phyloP scores from a whole-genome alignment of 2,113 vertebrate species.

The Rynchops niger region DNA sequence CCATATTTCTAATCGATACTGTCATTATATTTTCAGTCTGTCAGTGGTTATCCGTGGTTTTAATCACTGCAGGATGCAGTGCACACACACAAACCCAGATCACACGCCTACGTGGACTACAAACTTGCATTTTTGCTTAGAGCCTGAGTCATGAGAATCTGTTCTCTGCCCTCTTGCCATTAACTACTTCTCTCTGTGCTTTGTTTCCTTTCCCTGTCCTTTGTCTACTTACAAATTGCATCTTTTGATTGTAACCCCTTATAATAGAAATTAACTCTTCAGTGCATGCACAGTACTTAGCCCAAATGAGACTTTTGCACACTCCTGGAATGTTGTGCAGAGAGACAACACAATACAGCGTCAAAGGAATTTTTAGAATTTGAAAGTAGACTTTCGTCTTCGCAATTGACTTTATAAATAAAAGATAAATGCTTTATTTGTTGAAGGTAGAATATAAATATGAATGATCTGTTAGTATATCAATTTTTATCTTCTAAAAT shows the following conservation, averaged over 20 bases:
- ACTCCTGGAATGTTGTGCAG: not conserved
- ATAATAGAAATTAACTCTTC: not conserved
- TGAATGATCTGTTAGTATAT: not conserved
- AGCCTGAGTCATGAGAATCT: not conserved
- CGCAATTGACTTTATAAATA: not conserved
- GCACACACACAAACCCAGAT: not conserved
- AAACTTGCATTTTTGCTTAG: not conserved
- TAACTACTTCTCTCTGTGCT: not conserved
- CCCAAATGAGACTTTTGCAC: not conserved
- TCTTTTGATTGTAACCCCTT: not conserved
- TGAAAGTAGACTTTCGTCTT: not conserved
- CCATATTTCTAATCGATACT: not conserved
- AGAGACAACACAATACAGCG: accelerated
- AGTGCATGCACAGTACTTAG: not conserved
- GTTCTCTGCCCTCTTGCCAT: not conserved
- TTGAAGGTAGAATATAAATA: not conserved
- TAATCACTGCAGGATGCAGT: not conserved
- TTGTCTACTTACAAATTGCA: not conserved
- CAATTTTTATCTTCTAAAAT: not conserved
- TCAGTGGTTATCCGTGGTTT: not conserved
- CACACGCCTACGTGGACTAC: not conserved
- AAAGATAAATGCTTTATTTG: not conserved
- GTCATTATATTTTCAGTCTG: not conserved
- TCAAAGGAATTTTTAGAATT: not conserved
- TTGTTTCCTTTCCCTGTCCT: not conserved